Percentiles rank a stretch among this genome's conserved stretches.
phyloP scores from a whole-genome alignment of 2,888 invertebrate genomes.

The Aleiodes leptofemur region DNA sequence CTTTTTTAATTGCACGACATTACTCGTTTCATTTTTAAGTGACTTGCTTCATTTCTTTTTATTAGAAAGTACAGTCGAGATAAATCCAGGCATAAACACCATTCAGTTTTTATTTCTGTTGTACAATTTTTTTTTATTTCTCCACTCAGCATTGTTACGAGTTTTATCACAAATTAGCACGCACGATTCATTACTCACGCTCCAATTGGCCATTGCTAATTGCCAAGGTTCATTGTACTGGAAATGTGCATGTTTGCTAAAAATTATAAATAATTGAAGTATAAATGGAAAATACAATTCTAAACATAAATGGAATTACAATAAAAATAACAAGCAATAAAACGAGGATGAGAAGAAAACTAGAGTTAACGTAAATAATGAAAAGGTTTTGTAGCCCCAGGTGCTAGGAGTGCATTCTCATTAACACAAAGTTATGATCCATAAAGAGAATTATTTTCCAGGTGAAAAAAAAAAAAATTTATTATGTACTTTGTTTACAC shows the following conservation, averaged over 20 bases:
- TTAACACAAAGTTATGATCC: not conserved
- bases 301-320: not conserved
- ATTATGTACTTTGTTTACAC: too few relatives aligned
- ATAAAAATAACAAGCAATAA: constrained; percentile 16
- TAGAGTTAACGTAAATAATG: not conserved
- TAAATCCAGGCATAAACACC: too few relatives aligned
- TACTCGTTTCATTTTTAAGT: too few relatives aligned
- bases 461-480: too few relatives aligned
- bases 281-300: not conserved
- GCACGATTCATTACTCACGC: constrained; percentile 41
- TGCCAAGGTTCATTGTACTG: constrained; percentile 40
- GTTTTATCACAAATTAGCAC: constrained; percentile 44
- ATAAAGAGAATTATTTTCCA: too few relatives aligned
- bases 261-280: constrained; percentile 29
- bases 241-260: constrained; percentile 38
- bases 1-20: not conserved
- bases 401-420: not conserved
- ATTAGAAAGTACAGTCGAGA: not conserved
- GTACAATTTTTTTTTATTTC: not conserved
- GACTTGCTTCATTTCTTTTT: constrained; percentile 2
- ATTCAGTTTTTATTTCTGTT: not conserved
- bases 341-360: not conserved
- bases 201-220: constrained; percentile 44
- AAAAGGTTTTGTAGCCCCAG: not conserved
- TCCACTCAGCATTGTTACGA: not conserved